These are phyloP conservation scores for Lemur catta DNA, from an alignment of 2,797 vertebrate genomes.

Conservation along the genomic window DNA sequence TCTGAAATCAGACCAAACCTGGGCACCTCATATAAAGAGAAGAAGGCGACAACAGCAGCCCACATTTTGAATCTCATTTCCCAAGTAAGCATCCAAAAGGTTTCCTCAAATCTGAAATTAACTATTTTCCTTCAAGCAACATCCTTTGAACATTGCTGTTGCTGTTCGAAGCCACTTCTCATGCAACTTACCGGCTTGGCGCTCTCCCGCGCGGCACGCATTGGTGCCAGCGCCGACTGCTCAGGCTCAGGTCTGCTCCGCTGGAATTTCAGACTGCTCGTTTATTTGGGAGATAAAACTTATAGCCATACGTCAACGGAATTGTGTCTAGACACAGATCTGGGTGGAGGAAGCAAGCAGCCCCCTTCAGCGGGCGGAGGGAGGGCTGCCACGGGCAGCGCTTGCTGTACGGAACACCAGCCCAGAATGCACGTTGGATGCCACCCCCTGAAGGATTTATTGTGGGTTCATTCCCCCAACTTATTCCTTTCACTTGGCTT, in stretches of 20 bases:
- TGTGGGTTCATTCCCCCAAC: background rate
- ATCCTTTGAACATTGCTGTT: background rate
- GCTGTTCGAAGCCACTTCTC: background rate
- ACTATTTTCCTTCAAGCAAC: background rate
- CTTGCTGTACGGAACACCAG: background rate
- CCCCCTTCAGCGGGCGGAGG: background rate
- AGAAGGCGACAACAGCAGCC: background rate
- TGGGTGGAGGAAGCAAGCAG: background rate
- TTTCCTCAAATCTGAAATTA: background rate
- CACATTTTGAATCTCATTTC: background rate
- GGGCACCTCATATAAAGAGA: background rate
- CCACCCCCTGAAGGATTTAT: background rate
- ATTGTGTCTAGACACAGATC: background rate
- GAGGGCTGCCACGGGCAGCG: background rate
- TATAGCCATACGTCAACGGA: background rate
- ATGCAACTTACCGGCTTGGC: fast-evolving
- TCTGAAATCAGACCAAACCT: background rate
- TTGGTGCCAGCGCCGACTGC: fast-evolving
- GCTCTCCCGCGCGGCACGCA: background rate
- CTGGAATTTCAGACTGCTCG: background rate
- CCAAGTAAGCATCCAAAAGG: background rate
- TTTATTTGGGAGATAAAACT: background rate
- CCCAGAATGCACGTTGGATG: background rate
- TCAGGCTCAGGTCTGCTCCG: background rate
- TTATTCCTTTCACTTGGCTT: background rate